Conservation (phyloP, 2,797 vertebrate species). For the Epinephelus malabaricus region DNA sequence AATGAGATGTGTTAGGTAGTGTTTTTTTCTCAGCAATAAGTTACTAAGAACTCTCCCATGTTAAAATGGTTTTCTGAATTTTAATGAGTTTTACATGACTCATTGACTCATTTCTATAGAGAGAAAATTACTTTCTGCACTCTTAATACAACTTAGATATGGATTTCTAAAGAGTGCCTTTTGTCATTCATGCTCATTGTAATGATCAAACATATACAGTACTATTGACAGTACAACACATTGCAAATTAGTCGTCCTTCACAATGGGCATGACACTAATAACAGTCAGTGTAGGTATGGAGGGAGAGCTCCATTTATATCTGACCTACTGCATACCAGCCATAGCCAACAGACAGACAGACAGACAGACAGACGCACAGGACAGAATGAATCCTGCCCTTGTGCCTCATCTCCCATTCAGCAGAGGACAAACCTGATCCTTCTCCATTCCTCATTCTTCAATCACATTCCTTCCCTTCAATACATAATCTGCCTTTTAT, state of each 20-base stretch:
- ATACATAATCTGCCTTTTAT: slow-evolving; percentile 30
- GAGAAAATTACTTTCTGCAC: slow-evolving; percentile 8
- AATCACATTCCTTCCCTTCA: slow-evolving; percentile 33
- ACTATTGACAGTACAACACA: slow-evolving; percentile 3
- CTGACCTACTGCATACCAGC: slow-evolving; percentile 23
- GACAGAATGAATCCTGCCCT: slow-evolving; percentile 19
- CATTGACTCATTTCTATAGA: slow-evolving; percentile 4
- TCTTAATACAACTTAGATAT: slow-evolving; percentile 23
- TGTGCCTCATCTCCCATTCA: slow-evolving; percentile 26
- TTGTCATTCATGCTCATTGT: slow-evolving; percentile 10
- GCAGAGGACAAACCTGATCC: slow-evolving; percentile 31
- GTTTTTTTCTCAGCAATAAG: slow-evolving; percentile 25
- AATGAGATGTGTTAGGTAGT: slow-evolving; percentile 4
- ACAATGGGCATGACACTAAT: slow-evolving; percentile 26
- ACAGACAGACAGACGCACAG: background rate
- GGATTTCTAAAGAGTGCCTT: slow-evolving; percentile 44
- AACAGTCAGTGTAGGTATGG: slow-evolving; percentile 16
- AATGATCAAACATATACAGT: slow-evolving; percentile 12
- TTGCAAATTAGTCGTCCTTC: slow-evolving; percentile 18
- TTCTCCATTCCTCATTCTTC: slow-evolving; percentile 22
- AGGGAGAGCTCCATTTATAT: slow-evolving; percentile 31
- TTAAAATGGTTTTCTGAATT: background rate
- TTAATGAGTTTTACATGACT: slow-evolving; percentile 14
- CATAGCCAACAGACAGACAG: background rate
- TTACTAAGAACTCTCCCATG: background rate